Base-by-base conservation (phyloP, 2,113 vertebrate genomes). In the Hemiprocne comata region DNA sequence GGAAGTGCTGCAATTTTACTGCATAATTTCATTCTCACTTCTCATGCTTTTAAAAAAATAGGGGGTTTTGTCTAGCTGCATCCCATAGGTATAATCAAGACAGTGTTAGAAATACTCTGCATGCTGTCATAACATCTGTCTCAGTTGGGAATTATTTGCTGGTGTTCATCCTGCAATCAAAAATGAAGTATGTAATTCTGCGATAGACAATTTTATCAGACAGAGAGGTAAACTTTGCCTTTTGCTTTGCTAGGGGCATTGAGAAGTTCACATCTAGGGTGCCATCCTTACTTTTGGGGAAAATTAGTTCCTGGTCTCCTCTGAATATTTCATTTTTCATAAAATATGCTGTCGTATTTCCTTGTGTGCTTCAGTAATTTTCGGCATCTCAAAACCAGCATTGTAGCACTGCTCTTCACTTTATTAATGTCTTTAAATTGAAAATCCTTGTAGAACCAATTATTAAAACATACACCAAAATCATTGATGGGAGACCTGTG, bases 391-490 rank as follows among this genome's bases (percentile, higher is more conserved):
- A 72, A n/a, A 91, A 89, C 1, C 53, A 65, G 6, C 13, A 42
- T 72, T 46, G 5, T 33, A 81, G 79, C 40, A 33, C 44, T 78
- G 12, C 64, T 90, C 29, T 53, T 62, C 5, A 17, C 12, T 69
- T 95, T 76, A 84, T 90, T 96, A 96, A 95, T 93, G 23, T 75
- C 53, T 95, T 86, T 60, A 89, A 80, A 87, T 96, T 95, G 74
- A 96, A 95, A 96, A 96, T 87, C 51, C 44, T 69, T 93, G 46
- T 89, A 98, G 98, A 98, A n/a, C 98, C 98, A 90, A 90, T 97
- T 94, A 98, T 98, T 93, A 98, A 98, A 97, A 98, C 96, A 90
- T 98, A 98, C 75, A 98, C 98, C 60, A 98, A 97, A 96, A 97
- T 98, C 36, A 98, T 98, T 96, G 97, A 98, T 70, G 98, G 98